Percentiles rank a stretch among this genome's conserved stretches.
phyloP scores from a whole-genome alignment of 2,113 vertebrate genomes.

The Anhinga rufa region DNA sequence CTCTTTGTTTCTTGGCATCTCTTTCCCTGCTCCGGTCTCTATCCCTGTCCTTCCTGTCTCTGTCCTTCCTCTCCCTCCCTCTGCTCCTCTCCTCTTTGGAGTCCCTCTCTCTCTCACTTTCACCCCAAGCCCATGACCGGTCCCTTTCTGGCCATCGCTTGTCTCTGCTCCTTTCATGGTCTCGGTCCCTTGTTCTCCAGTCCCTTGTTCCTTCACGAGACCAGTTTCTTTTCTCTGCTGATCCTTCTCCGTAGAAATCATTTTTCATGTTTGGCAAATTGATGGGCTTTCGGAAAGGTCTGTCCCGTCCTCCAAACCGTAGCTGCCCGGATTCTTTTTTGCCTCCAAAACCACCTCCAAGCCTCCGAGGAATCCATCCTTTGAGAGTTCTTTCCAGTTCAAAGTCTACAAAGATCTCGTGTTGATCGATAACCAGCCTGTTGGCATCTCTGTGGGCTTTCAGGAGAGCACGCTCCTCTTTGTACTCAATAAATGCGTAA shows the following conservation, averaged over 20 bases:
- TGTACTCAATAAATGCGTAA: conserved; percentile 92
- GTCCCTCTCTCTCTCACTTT: conserved; percentile 59
- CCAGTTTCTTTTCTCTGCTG: conserved; percentile 65
- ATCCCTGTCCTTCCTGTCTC: conserved; percentile 69
- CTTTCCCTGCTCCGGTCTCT: conserved; percentile 75
- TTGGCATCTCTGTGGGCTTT: conserved; percentile 89
- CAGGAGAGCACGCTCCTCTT: conserved; percentile 84
- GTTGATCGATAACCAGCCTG: conserved; percentile 89
- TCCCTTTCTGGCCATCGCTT: conserved; percentile 75
- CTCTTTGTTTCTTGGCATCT: conserved; percentile 65
- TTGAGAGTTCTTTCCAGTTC: conserved; percentile 89
- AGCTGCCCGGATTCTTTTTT: conserved; percentile 96
- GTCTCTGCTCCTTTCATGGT: conserved; percentile 71
- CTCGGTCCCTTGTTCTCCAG: conserved; percentile 65
- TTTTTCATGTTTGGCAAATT: conserved; percentile 73
- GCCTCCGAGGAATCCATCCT: conserved; percentile 91
- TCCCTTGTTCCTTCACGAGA: conserved; percentile 74
- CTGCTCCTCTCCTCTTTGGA: conserved; percentile 67
- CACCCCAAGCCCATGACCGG: conserved; percentile 17
- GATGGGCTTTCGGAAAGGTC: conserved; percentile 94
- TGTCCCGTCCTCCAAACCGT: conserved; percentile 91
- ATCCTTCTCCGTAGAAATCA: conserved; percentile 63
- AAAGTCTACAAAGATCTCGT: conserved; percentile 91
- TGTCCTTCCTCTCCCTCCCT: conserved; percentile 61
- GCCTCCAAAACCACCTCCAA: conserved; percentile 91